These are phyloP conservation scores for Melinopterus prodromus DNA, from an alignment of 2,888 invertebrate genomes.

Conservation along the genomic window DNA sequence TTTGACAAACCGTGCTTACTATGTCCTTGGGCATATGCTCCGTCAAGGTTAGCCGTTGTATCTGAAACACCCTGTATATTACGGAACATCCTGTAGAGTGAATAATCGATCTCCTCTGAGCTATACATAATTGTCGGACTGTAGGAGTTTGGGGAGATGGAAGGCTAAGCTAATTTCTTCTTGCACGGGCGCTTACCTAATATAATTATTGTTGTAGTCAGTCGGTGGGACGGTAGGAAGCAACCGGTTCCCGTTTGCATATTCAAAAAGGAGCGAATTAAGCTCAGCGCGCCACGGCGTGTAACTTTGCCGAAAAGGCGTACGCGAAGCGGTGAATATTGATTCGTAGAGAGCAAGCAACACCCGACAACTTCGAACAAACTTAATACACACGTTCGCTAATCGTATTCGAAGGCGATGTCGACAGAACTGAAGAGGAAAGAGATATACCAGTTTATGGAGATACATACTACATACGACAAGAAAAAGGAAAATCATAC, in stretches of 20 bases:
- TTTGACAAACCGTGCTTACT: too few relatives aligned
- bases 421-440: background rate
- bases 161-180: background rate
- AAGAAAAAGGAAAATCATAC: too few relatives aligned
- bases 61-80: too few relatives aligned
- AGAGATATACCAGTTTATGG: too few relatives aligned
- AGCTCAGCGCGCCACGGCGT: slow-evolving; percentile 21
- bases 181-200: background rate
- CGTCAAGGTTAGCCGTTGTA: too few relatives aligned
- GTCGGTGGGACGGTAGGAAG: slow-evolving; percentile 19
- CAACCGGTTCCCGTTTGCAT: slow-evolving; percentile 35
- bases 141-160: too few relatives aligned
- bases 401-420: background rate
- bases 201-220: background rate
- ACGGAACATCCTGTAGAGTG: too few relatives aligned
- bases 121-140: too few relatives aligned
- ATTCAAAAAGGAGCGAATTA: slow-evolving; percentile 39
- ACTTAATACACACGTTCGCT: slow-evolving; percentile 4
- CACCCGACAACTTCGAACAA: background rate
- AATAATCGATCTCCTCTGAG: too few relatives aligned
- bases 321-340: slow-evolving; percentile 32
- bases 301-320: background rate
- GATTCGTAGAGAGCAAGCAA: slow-evolving; percentile 16
- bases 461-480: too few relatives aligned
- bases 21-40: too few relatives aligned